phyloP scores from a whole-genome alignment of 2,888 invertebrate species.

The Agrilus mali region DNA sequence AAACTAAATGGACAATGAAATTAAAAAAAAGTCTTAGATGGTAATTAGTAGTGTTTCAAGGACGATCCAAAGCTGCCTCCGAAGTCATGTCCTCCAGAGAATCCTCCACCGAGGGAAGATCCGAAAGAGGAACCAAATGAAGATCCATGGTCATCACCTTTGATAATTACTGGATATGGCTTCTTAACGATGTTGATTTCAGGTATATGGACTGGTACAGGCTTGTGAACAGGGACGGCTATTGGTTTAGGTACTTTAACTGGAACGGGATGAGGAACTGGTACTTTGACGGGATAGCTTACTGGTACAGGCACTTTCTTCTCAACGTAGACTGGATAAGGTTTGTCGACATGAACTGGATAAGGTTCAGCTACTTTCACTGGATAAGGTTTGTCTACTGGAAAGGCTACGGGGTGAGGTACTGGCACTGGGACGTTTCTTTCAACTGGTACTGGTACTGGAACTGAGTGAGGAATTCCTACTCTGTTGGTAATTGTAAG shows the following conservation, averaged over 20 bases:
- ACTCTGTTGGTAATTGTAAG: constrained; percentile 36
- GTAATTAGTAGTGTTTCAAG: too few relatives aligned
- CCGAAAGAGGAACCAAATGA: too few relatives aligned
- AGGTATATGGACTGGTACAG: constrained; percentile 38
- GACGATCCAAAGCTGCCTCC: too few relatives aligned
- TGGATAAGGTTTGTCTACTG: constrained; percentile 37
- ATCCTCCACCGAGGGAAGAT: too few relatives aligned
- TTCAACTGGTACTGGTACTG: constrained; percentile 39
- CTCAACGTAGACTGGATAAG: constrained; percentile 40
- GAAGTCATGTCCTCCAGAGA: too few relatives aligned
- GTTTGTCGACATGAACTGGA: constrained; percentile 39
- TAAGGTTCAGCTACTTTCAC: constrained; percentile 37
- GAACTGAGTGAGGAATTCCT: constrained; percentile 38
- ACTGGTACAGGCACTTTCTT: constrained; percentile 36
- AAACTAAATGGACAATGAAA: too few relatives aligned
- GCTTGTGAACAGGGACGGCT: constrained; percentile 35
- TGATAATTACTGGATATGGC: constrained; percentile 33
- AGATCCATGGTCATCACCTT: constrained; percentile 15
- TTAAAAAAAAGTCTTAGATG: too few relatives aligned
- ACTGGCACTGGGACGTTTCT: constrained; percentile 37
- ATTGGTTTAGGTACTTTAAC: constrained; percentile 28
- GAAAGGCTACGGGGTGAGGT: constrained; percentile 32
- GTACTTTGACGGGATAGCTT: constrained; percentile 33
- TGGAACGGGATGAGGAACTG: constrained; percentile 27
- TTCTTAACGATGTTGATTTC: constrained; percentile 40